These are phyloP conservation scores for Puma concolor DNA, from an alignment of 2,113 vertebrate species.

Conservation along the genomic window DNA sequence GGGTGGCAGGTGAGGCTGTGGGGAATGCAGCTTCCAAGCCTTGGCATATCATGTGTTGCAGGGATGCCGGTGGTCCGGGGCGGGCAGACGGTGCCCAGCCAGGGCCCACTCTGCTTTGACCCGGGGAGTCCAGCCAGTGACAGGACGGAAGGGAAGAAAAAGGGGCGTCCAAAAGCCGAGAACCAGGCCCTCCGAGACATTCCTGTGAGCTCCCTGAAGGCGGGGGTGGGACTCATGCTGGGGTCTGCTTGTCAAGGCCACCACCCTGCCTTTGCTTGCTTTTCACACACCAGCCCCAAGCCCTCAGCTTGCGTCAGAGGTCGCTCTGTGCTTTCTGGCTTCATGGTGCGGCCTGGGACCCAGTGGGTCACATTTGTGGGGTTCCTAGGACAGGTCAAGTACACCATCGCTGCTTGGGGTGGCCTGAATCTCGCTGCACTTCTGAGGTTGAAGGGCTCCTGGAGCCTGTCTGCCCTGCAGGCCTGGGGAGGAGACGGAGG, in stretches of 20 bases:
- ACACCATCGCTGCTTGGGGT: rapidly evolving
- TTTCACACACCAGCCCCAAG: rapidly evolving
- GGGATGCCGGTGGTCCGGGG: conserved; percentile 64
- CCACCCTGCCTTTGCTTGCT: not conserved
- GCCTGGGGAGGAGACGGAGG: not conserved
- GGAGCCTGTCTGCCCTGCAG: not conserved
- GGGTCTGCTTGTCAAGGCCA: not conserved
- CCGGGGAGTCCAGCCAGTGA: conserved; percentile 90
- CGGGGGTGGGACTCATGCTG: not conserved
- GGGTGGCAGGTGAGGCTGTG: too few relatives aligned
- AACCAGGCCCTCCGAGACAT: conserved; percentile 95
- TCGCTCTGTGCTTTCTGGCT: rapidly evolving
- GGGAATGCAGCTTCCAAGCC: not conserved
- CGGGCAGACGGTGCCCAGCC: conserved; percentile 67
- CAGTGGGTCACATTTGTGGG: not conserved
- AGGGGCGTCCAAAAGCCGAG: conserved; percentile 93
- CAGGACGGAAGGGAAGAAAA: conserved; percentile 93
- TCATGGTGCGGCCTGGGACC: not conserved
- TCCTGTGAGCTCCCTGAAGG: conserved; percentile 89
- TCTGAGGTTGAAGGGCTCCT: not conserved
- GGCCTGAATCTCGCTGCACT: not conserved
- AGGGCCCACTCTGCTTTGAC: conserved; percentile 74
- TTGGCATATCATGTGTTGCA: not conserved
- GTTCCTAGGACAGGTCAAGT: not conserved
- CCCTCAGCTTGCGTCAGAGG: not conserved